These are phyloP conservation scores for Pararge aegeria DNA, from an alignment of 1,140 invertebrate genomes.

Conservation along the genomic window DNA sequence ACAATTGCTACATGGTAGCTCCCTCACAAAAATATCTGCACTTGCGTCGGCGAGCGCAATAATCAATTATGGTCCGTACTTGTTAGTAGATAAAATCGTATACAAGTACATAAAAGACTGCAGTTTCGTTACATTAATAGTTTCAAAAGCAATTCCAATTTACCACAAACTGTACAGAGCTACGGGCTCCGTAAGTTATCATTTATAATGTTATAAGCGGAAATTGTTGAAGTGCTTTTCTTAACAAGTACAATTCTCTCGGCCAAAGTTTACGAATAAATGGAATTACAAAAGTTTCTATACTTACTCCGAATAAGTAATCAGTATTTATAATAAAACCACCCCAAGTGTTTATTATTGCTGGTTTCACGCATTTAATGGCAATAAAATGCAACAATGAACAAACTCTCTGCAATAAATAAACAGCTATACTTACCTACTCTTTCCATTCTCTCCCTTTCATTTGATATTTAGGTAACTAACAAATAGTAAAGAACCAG, in stretches of 20 bases:
- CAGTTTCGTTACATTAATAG: conserved; percentile 22
- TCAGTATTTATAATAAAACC: conserved; percentile 6
- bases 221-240: conserved; percentile 17
- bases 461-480: too few relatives aligned
- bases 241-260: conserved; percentile 21
- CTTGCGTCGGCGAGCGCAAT: background rate
- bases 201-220: conserved; percentile 24
- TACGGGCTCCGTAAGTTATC: conserved; percentile 8
- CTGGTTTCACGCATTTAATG: background rate
- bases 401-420: background rate
- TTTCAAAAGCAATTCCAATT: conserved; percentile 26
- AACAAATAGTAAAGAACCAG: too few relatives aligned
- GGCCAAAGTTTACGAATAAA: conserved; percentile 17
- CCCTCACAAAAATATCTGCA: conserved; percentile 26
- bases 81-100: conserved; percentile 13
- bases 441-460: too few relatives aligned
- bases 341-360: background rate
- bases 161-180: conserved; percentile 16
- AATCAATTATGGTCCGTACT: conserved; percentile 13
- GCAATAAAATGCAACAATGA: background rate
- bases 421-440: background rate
- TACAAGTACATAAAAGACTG: conserved; percentile 12
- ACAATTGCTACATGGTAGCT: conserved; percentile 9
- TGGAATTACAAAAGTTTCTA: conserved; percentile 17
- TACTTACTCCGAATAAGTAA: conserved; percentile 1